Conservation (phyloP, 2,888 invertebrate genomes). For the Aphidius colemani region DNA sequence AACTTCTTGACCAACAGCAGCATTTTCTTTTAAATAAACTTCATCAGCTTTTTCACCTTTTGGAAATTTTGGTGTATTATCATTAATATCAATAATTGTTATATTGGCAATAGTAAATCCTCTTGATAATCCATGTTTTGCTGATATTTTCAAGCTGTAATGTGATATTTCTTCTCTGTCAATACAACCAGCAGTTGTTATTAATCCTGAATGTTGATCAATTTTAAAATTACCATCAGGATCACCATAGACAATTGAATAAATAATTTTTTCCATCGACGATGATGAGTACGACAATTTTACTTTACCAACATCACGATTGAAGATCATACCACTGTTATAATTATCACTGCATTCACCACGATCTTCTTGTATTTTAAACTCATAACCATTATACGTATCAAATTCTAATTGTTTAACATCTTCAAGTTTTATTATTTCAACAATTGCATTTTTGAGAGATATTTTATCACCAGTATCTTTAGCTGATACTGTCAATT, state of each 20-base stretch:
- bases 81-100: constrained; percentile 84
- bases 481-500: constrained; percentile 76
- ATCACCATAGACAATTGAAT: constrained; percentile 83
- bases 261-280: constrained; percentile 62
- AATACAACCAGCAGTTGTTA: constrained; percentile 77
- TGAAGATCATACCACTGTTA: constrained; percentile 35
- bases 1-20: constrained; percentile 92
- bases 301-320: constrained; percentile 78
- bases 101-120: constrained; percentile 82
- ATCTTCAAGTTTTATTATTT: constrained; percentile 76
- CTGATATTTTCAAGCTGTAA: constrained; percentile 81
- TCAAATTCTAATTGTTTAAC: constrained; percentile 77
- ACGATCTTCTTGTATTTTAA: constrained; percentile 82
- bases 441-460: constrained; percentile 76
- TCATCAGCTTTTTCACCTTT: constrained; percentile 73
- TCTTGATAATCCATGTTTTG: constrained; percentile 75
- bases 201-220: constrained; percentile 77
- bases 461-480: constrained; percentile 80
- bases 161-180: constrained; percentile 81
- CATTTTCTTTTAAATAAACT: constrained; percentile 81
- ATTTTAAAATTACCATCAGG: constrained; percentile 77
- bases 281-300: constrained; percentile 60
- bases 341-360: constrained; percentile 64
- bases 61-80: constrained; percentile 85
- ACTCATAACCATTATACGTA: constrained; percentile 77